Base-by-base conservation (phyloP, 1,140 invertebrate species). In the Chrysopa pallens region DNA sequence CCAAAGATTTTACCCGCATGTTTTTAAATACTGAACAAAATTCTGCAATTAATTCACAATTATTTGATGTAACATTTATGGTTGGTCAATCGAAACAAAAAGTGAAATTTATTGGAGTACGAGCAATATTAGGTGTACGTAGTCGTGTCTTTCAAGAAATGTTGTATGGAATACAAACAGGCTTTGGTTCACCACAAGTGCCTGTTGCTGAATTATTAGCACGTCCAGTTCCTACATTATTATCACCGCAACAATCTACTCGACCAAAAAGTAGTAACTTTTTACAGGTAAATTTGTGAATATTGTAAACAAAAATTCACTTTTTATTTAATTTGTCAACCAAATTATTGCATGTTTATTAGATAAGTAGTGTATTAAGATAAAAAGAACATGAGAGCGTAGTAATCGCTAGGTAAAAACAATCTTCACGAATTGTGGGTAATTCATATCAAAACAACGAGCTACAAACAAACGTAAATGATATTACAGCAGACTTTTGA, bases 181-280 rank as follows among this genome's bases (percentile, higher is more conserved):
- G 86, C 33, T 91, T 91, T 56, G 86, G 88, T n/a, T 89, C 85
- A 40, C 87, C 84, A 1, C 86, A 89, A 69, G 85, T 89, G 43
- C 87, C 86, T 1, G 85, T 90, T 4, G 86, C 85, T 0, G 85
- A 92, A 59, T 63, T 91, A 38, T 64, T 90, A 38, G 80, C 85
- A 0, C 70, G 86, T 42, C 84, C 86, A 4, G 85, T 81, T 2
- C 87, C 87, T 0, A 83, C 82, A 8, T 61, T 89, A 13, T 70
- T 88, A 4, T 86, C 82, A 42, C 84, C 84, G 0, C 80, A 83
- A 50, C 68, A 69, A 47, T 60, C 63, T 36, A 23, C 2, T 23
- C 79, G 84, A 49, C 80, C 83, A n/a, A 89, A 89, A 53, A 90
- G 83, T 54, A 88, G 85, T 49, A 89, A 89, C 59, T 92, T 91